phyloP scores from a whole-genome alignment of 2,113 vertebrate genomes.

The Corynorhinus townsendii region DNA sequence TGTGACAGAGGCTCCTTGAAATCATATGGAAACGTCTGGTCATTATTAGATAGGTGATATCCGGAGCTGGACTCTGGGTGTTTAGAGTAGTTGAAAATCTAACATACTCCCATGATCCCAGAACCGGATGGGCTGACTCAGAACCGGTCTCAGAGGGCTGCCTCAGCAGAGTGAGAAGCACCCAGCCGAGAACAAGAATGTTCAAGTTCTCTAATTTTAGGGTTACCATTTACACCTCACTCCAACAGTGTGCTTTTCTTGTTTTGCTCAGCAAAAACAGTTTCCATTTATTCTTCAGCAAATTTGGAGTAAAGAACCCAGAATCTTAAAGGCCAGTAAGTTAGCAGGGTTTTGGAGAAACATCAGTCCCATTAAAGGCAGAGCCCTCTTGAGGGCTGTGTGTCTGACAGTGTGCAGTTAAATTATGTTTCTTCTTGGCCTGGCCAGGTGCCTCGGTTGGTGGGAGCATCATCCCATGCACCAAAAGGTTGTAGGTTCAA shows the following conservation, averaged over 20 bases:
- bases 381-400: background rate
- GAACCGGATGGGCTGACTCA: slow-evolving; percentile 29
- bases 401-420: background rate
- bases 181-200: slow-evolving; percentile 37
- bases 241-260: background rate
- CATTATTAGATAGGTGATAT: slow-evolving; percentile 50
- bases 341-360: background rate
- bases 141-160: slow-evolving; percentile 35
- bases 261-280: slow-evolving; percentile 31
- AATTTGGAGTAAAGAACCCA: background rate
- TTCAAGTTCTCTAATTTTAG: slow-evolving; percentile 59
- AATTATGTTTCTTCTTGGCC: background rate
- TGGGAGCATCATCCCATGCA: background rate
- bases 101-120: slow-evolving; percentile 16
- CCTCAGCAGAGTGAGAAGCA: slow-evolving; percentile 31
- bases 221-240: slow-evolving; percentile 56
- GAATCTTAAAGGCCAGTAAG: background rate
- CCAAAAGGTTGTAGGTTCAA: background rate
- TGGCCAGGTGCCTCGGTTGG: background rate
- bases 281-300: slow-evolving; percentile 47
- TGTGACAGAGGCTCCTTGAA: slow-evolving; percentile 26
- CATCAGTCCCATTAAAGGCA: background rate
- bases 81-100: slow-evolving; percentile 36
- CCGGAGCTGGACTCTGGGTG: slow-evolving; percentile 20
- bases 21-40: slow-evolving; percentile 19